A percentile compares a stretch with the other conserved stretches of the same genome.
Evolutionary conservation across 23 tunicate species (phyloP).

Genomic region (Clavelina lepadiformis): DNA sequence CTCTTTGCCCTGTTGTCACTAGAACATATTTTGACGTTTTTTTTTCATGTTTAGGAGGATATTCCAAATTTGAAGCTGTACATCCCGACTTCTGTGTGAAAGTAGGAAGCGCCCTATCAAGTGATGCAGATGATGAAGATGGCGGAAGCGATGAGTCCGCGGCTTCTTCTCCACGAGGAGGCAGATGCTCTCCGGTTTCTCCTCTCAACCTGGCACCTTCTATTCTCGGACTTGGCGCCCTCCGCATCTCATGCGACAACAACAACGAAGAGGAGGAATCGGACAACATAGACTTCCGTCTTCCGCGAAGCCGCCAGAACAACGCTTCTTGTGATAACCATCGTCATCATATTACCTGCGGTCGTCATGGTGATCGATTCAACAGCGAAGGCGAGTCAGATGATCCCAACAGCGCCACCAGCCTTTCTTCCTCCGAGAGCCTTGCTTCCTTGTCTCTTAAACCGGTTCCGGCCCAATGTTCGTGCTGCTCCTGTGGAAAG

Average conservation of each 20-base stretch:
- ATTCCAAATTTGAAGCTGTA: slow-evolving; percentile 42
- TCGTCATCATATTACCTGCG: slow-evolving; percentile 28
- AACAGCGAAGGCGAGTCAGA: slow-evolving; percentile 91
- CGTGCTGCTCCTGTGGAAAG: slow-evolving; percentile 22
- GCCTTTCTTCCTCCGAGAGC: slow-evolving; percentile 42
- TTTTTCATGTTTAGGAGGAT: slow-evolving; percentile 52
- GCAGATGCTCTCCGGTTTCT: slow-evolving; percentile 49
- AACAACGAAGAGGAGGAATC: slow-evolving; percentile 35
- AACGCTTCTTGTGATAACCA: slow-evolving; percentile 52
- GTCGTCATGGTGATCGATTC: slow-evolving; percentile 40
- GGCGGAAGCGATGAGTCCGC: slow-evolving; percentile 58
- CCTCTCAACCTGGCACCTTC: slow-evolving; percentile 35
- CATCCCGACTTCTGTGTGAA: slow-evolving; percentile 67
- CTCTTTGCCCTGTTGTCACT: background rate
- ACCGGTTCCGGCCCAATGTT: slow-evolving; percentile 29
- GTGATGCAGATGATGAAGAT: slow-evolving; percentile 81
- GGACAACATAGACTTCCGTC: slow-evolving; percentile 14
- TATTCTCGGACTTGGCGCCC: slow-evolving; percentile 54
- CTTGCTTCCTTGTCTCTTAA: slow-evolving; percentile 16
- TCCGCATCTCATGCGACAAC: slow-evolving; percentile 47
- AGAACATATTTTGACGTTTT: background rate
- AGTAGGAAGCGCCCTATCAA: slow-evolving; percentile 25
- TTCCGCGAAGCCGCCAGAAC: background rate
- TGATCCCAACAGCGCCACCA: slow-evolving; percentile 44
- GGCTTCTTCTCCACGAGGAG: slow-evolving; percentile 22